phyloP scores from a whole-genome alignment of 2,888 invertebrate species.

The Teleiodes luculella region DNA sequence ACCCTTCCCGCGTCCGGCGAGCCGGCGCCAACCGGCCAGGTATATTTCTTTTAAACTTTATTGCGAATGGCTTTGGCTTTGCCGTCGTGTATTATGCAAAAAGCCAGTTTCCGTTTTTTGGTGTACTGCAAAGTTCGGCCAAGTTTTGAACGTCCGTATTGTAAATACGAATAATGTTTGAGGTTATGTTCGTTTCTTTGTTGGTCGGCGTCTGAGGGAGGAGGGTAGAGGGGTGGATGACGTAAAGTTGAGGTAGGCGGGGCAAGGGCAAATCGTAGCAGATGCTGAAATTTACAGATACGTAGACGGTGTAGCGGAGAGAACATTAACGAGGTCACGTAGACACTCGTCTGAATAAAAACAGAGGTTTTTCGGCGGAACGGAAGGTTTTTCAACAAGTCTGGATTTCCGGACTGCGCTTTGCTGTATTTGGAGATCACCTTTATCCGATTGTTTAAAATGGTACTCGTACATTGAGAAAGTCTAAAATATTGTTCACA shows the following conservation, averaged over 20 bases:
- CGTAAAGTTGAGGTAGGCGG: neutral
- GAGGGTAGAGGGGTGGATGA: neutral
- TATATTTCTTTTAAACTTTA: slow-evolving; percentile 34
- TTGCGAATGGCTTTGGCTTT: slow-evolving; percentile 18
- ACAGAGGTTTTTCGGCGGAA: neutral
- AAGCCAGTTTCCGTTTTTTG: slow-evolving; percentile 9
- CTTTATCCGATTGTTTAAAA: neutral
- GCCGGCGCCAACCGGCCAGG: slow-evolving; percentile 58
- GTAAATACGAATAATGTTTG: neutral
- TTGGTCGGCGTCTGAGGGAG: neutral
- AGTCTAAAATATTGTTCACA: too few species aligned
- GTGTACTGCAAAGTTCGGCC: neutral
- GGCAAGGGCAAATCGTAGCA: neutral
- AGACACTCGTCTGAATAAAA: neutral
- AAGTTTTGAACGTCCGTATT: neutral
- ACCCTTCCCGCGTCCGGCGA: slow-evolving; percentile 37
- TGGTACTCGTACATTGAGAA: too few species aligned
- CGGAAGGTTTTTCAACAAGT: neutral
- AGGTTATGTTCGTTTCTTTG: neutral
- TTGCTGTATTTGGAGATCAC: neutral
- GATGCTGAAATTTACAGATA: neutral
- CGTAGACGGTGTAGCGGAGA: neutral
- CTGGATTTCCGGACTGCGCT: neutral
- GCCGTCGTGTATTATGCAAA: slow-evolving; percentile 21
- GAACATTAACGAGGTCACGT: neutral